Evolutionary conservation across 2,888 invertebrate species (phyloP), one percentile per base, ranked within the genome.

Genomic region (Sesia apiformis): DNA sequence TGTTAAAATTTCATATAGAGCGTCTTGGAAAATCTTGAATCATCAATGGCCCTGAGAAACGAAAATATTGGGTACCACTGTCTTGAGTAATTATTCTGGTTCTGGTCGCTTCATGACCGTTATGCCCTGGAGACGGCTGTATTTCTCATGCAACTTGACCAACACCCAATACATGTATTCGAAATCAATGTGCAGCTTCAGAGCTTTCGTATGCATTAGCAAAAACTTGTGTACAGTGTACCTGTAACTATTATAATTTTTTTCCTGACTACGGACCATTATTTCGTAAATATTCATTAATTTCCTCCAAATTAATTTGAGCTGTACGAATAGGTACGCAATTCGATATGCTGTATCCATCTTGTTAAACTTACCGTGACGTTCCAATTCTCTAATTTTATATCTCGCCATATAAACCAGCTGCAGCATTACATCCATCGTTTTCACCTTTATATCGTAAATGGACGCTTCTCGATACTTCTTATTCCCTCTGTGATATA

Each of bases 351-450:
- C 23, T 38, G 52, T 8, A 39, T 52, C 43, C 4, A 4, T 38
- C 5, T 38, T 41, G 41, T 38, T 38, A 40, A 52, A 52, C 38
- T 38, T 38, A 4, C 38, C 38, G 38, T n/a, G 8, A 3, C 38
- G 41, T 5, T 52, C 52, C 52, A 52, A 42, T 5, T 7, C n/a
- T 8, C n/a, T 49, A n/a, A 49, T 49, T 42, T 38, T 52, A 23
- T 41, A 23, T 40, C 51, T 40, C 23, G 51, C 54, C 42, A 40
- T 40, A 41, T 40, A 54, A 4, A 54, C 50, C 38, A 41, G n/a
- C 50, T 54, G 54, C 41, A 54, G 51, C 51, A 50, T 49, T n/a
- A 54, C 7, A n/a, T 50, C 51, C 41, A 40, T 43, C 38, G 38
- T 38, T 41, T 52, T 52, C 23, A 52, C 41, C 1, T 7, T 23